A percentile compares a stretch with the other conserved stretches of the same genome.
Conservation (phyloP, 2,888 invertebrate genomes). For the Archaeoteleia sp. region DNA sequence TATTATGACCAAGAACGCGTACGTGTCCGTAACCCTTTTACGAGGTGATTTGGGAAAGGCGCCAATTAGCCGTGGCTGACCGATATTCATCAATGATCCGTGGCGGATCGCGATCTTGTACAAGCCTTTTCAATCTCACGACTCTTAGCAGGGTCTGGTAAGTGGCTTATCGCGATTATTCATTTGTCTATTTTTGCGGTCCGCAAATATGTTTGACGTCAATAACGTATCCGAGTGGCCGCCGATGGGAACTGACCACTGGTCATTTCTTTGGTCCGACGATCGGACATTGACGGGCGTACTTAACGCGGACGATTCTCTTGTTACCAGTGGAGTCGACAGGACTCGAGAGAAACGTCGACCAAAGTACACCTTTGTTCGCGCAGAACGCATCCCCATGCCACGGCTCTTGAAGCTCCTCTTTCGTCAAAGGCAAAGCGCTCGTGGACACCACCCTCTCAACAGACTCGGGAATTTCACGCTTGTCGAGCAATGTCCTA, state of each 20-base stretch:
- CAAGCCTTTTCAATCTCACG: constrained; percentile 54
- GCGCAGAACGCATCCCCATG: constrained; percentile 16
- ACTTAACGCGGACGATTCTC: constrained; percentile 47
- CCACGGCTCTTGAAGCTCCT: constrained; percentile 43
- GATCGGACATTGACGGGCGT: constrained; percentile 49
- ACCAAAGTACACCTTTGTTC: constrained; percentile 50
- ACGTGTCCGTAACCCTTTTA: constrained; percentile 37
- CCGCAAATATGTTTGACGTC: constrained; percentile 59
- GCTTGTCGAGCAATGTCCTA: constrained; percentile 55
- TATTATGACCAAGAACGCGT: constrained; percentile 31
- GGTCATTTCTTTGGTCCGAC: constrained; percentile 68
- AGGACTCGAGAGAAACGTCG: constrained; percentile 17
- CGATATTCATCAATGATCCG: constrained; percentile 39
- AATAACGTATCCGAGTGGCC: constrained; percentile 21
- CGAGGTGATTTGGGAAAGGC: constrained; percentile 43
- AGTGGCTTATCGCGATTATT: constrained; percentile 66
- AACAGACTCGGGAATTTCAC: constrained; percentile 51
- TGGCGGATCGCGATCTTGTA: constrained; percentile 19
- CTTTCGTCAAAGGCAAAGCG: constrained; percentile 49
- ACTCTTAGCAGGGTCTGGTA: constrained; percentile 66
- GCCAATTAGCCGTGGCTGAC: constrained; percentile 46
- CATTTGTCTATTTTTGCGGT: constrained; percentile 55
- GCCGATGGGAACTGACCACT: constrained; percentile 64
- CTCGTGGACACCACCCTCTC: constrained; percentile 45
- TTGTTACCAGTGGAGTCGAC: constrained; percentile 37